Base-by-base conservation (phyloP, 2,113 vertebrate genomes). In the Clarias macrocephalus region DNA sequence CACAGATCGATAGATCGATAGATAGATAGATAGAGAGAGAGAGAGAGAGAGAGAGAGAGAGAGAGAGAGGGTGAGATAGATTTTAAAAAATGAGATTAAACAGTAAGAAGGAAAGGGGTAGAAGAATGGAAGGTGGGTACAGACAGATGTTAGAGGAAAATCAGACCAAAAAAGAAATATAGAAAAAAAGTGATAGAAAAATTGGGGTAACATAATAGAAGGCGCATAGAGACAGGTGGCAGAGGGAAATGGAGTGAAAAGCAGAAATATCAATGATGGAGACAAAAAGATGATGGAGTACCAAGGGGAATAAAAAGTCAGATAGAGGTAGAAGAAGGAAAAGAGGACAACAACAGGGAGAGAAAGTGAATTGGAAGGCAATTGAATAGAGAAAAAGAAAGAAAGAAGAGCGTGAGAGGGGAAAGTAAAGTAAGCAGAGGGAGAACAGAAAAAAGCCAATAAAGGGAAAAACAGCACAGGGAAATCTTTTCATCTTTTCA, bases 401-500 rank as follows among this genome's bases (percentile, higher is more conserved):
- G 16, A 59, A 57, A 42, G 30, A 60, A 66, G 37, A 70, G 25
- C 11, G 63, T 6, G 42, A 56, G 62, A 70, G 75, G 62, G 57
- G 48, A 21, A 82, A 48, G 23, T 56, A 77, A 9, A 79, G 56
- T 85, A 73, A 82, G 63, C 12, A 62, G 25, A 72, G 18, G 72
- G 66, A 68, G 54, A 62, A 84, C 5, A 82, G 56, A 42, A 70
- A 86, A 42, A 66, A 62, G 76, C 52, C 76, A 79, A 68, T 86
- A 82, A 82, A 52, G 70, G 54, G 52, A 19, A 85, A 63, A 77
- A 56, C 42, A 86, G 66, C 65, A 54, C 25, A 30, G 57, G 70
- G 72, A 89, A 85, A 80, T 60, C n/a, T 65, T 75, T 72, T n/a
- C 57, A 85, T 80, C 54, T 60, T 80, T 80, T 60, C 54, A 80